These are phyloP conservation scores for Alsophila aescularia DNA, from an alignment of 2,888 invertebrate genomes.

Conservation along the genomic window DNA sequence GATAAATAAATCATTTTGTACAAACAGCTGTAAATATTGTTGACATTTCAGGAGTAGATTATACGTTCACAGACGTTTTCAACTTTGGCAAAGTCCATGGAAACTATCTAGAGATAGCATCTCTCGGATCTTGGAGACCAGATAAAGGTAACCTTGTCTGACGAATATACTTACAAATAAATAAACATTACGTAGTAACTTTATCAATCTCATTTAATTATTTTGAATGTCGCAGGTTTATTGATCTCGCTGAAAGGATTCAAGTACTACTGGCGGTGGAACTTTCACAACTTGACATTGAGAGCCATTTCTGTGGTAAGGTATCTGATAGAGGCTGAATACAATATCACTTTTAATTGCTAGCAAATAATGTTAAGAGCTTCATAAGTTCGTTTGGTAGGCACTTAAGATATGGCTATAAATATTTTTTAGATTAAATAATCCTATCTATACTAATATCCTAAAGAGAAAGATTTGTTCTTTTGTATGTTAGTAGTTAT, in stretches of 20 bases:
- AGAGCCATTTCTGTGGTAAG: conserved; percentile 58
- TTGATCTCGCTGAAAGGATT: conserved; percentile 51
- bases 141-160: conserved; percentile 45
- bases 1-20: too few species aligned
- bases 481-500: too few species aligned
- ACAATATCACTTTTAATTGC: background rate
- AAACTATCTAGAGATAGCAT: conserved; percentile 56
- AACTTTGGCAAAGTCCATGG: conserved; percentile 74
- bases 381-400: too few species aligned
- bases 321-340: background rate
- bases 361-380: too few species aligned
- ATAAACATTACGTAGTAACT: background rate
- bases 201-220: background rate
- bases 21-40: background rate
- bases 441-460: too few species aligned
- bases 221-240: conserved; percentile 54
- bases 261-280: conserved; percentile 73
- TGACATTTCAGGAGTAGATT: conserved; percentile 49
- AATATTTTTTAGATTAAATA: too few species aligned
- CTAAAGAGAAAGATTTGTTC: too few species aligned
- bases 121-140: conserved; percentile 56
- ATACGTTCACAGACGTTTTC: conserved; percentile 60
- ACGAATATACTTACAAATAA: background rate
- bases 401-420: too few species aligned
- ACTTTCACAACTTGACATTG: conserved; percentile 73